Base-by-base conservation (phyloP, 2,888 invertebrate genomes). In the Peribatodes rhomboidaria region DNA sequence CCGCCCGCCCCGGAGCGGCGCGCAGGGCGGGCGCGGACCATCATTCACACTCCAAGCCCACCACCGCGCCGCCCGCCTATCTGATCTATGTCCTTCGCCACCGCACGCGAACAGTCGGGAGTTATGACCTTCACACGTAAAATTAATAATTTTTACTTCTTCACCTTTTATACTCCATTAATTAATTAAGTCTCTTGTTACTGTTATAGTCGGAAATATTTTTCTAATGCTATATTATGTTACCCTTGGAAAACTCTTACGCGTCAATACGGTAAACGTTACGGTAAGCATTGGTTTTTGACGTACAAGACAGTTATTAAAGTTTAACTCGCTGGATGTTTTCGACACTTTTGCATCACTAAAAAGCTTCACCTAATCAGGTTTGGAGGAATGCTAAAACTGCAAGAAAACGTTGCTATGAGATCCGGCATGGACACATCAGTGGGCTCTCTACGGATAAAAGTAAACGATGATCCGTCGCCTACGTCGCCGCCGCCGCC, bases 21-120 rank as follows among this genome's bases (percentile, higher is more conserved):
- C 70, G 70, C 71, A 69, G 13, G 56, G 33, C 44, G 37, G 14
- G 42, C 54, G 41, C 54, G 37, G 18, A 20, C 7, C 54, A 14
- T 14, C 41, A 22, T 20, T 39, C 53, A 39, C 22, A 33, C 35
- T 27, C 35, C 46, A 18, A 41, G 47, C 31, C 31, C 50, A 20
- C 39, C 27, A 22, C 27, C 37, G 37, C 37, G 27, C 27, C 27
- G 27, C 14, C 13, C 35, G 35, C 2, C 52, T 47, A 47, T 47
- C 47, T 47, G 47, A 47, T 47, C 46, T 18, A 22, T 4, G 44
- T 44, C 44, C 47, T 14, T 11, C 22, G 22, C 49, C 49, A 14
- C 16, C 35, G 35, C 50, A 33, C 50, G 50, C 50, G 50, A 20
- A 0, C 50, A 0, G 1, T 9, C 35, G 8, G 13, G 35, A 13